Evolutionary conservation across 2,113 vertebrate species (phyloP).

Genomic region (Lagopus leucura): DNA sequence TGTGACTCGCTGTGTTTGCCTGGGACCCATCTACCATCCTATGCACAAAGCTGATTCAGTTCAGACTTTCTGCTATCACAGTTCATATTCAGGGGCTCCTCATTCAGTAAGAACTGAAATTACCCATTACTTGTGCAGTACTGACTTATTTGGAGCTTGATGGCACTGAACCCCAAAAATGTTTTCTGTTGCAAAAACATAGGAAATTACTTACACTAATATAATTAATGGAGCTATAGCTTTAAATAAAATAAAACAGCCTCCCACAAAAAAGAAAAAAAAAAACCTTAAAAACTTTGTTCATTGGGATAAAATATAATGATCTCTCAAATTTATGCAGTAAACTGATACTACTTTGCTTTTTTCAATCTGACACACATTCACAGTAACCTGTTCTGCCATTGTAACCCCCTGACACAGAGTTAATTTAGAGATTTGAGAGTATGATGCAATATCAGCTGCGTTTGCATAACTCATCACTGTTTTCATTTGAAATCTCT

Average conservation of each 20-base stretch:
- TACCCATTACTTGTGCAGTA: background rate
- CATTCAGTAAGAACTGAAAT: background rate
- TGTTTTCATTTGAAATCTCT: conserved; percentile 89
- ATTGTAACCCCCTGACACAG: conserved; percentile 82
- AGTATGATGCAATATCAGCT: conserved; percentile 92
- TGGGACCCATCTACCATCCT: background rate
- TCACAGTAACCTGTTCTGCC: conserved; percentile 64
- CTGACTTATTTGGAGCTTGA: background rate
- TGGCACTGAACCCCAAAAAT: background rate
- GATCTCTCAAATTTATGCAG: conserved; percentile 60
- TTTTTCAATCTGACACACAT: conserved; percentile 64
- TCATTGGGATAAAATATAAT: conserved; percentile 66
- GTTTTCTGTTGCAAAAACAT: background rate
- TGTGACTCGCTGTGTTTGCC: background rate
- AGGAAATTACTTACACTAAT: conserved; percentile 26
- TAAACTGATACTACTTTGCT: conserved; percentile 71
- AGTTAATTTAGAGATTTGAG: conserved; percentile 91
- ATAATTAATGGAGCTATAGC: conserved; percentile 16
- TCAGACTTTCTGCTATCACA: background rate
- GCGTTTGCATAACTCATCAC: conserved; percentile 87
- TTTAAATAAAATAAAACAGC: conserved; percentile 16
- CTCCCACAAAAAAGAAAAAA: background rate
- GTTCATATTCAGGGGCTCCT: background rate
- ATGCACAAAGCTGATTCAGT: background rate
- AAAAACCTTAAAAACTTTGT: conserved; percentile 6